A percentile compares a stretch with the other conserved stretches of the same genome.
These are phyloP conservation scores for Desmophyllum pertusum DNA, from an alignment of 92 coral and sea anemone species.

Conservation along the genomic window DNA sequence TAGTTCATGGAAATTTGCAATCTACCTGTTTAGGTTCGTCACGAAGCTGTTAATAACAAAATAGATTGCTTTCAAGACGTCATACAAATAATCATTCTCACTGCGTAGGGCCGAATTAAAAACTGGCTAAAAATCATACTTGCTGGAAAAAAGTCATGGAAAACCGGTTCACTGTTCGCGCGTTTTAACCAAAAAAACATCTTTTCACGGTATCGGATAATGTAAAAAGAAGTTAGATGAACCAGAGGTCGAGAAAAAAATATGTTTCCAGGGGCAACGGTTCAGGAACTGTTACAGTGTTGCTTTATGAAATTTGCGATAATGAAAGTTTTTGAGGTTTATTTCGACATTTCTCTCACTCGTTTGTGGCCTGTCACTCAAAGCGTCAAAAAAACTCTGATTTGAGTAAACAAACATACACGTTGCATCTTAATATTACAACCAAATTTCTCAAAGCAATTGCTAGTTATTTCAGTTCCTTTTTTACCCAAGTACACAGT, in stretches of 20 bases:
- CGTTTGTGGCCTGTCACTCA: constrained; percentile 30
- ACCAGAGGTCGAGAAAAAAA: neutral
- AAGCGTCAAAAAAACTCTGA: constrained; percentile 22
- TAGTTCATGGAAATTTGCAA: neutral
- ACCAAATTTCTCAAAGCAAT: constrained; percentile 6
- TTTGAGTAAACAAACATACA: constrained; percentile 42
- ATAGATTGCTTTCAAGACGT: constrained; percentile 1
- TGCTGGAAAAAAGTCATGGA: neutral
- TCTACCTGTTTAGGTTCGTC: neutral
- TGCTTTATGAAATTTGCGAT: constrained; percentile 12
- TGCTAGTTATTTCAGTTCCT: neutral
- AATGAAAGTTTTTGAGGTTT: constrained; percentile 32
- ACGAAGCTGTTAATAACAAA: constrained; percentile 14
- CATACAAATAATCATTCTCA: neutral
- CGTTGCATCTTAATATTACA: constrained; percentile 14
- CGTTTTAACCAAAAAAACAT: neutral
- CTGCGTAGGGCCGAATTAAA: neutral
- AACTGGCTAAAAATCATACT: neutral
- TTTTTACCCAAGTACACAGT: constrained; percentile 28
- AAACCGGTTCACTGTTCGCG: neutral
- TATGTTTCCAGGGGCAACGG: constrained; percentile 44
- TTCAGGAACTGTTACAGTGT: constrained; percentile 16
- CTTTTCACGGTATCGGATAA: neutral
- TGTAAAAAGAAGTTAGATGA: neutral
- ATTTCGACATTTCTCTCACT: constrained; percentile 25